Evolutionary conservation across 2,113 vertebrate species (phyloP), one percentile per base, ranked within the genome.

Genomic region (Numenius arquata): DNA sequence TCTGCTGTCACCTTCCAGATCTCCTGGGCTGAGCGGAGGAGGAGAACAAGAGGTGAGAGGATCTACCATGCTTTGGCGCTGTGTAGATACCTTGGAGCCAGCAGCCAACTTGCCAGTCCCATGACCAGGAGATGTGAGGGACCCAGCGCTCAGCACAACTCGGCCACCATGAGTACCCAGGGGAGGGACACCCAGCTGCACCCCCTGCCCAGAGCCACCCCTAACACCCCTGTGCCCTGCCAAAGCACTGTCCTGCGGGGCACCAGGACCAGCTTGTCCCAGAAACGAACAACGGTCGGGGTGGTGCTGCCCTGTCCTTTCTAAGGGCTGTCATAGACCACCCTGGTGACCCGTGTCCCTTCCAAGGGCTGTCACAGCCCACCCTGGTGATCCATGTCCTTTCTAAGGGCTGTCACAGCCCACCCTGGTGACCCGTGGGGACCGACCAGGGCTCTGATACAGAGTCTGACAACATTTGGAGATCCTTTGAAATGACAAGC

Each of bases 91-190:
- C 58, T 32, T 36, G 8, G 41, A 50, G 72, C 30, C 71, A 53
- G 55, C 23, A 11, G n/a, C 26, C 34, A 30, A 5, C 47, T 4
- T 38, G 12, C 8, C 0, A 11, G 48, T 36, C 29, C 19, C 29
- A 11, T 25, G 29, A 16, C 53, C 12, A 0, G 9, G 47, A 22
- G 76, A 7, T 2, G 5, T 12, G 40, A 3, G 80, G 2, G 70
- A 43, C 32, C 52, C 36, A 6, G 59, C 1, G 19, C 59, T 38
- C 40, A 14, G 71, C 59, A 32, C 72, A 48, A 32, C 4, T 15
- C 0, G 12, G 43, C 30, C 6, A 15, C 19, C 2, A 12, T 2
- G 6, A 47, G 50, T 1, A 2, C 29, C 52, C 34, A 6, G 0
- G 27, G 56, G n/a, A 45, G 34, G 27, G 67, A 7, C 10, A 30